Evolutionary conservation across 2,797 vertebrate species (phyloP), one percentile per base, ranked within the genome.

Genomic region (Centroberyx gerrardi): DNA sequence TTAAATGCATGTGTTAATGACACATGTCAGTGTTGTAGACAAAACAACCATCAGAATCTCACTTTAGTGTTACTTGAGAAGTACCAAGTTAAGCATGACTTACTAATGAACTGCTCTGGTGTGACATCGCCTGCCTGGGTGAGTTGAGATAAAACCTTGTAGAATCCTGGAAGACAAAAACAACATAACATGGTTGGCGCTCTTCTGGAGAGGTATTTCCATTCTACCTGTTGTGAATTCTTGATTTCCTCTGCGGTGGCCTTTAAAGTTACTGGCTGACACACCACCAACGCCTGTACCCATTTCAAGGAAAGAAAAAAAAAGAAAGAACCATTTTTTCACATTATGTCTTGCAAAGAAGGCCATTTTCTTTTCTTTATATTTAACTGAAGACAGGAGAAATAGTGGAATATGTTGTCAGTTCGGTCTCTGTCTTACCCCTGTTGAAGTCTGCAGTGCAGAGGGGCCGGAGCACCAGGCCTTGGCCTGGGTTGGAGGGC

Each of bases 131-230:
- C 98, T 0, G 96, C 96, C 79, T 96, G 90, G 0, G 98, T 99
- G 79, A 99, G 95, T 84, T 99, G 96, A 60, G 97, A 96, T 72
- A 99, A 93, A 78, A 99, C 96, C 87, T 97, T 97, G 71, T 96
- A 97, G 92, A 97, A 97, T 18, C 98, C 98, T 99, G 53, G 15
- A 85, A 54, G 8, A 83, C 3, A 81, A 64, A 81, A 58, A 77
- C 12, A 78, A 59, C 22, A 22, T 1, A 33, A 28, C 1, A 15
- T 8, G 22, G 18, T 22, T 63, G 14, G 69, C 8, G 46, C 33
- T 51, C 0, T 14, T 0, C 42, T 13, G 12, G 48, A 18, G 0
- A 1, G 4, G 0, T 44, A 14, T 51, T 49, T 5, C 12, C 4
- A 38, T 31, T 31, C 18, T 13, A 42, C 38, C 17, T 31, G 6